Evolutionary conservation across 1,140 invertebrate species (phyloP).

Genomic region (Streblospio benedicti): DNA sequence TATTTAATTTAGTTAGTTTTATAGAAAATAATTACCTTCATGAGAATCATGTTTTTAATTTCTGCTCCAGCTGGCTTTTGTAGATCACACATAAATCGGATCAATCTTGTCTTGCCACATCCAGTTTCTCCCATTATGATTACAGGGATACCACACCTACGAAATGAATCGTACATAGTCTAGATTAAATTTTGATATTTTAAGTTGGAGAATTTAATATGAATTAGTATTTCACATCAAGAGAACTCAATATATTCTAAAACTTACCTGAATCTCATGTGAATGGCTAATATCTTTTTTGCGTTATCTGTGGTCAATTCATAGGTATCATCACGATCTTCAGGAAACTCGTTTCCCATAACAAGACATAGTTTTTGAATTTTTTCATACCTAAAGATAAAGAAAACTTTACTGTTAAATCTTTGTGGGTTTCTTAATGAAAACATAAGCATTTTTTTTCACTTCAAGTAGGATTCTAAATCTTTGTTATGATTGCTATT

Average conservation of each 20-base stretch:
- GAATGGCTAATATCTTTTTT: constrained; percentile 41
- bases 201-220: too few relatives aligned
- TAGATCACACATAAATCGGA: constrained; percentile 37
- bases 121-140: constrained; percentile 45
- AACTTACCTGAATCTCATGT: constrained; percentile 37
- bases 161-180: neutral
- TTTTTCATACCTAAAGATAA: constrained; percentile 7
- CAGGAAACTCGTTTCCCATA: constrained; percentile 26
- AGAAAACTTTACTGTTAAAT: neutral
- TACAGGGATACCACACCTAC: constrained; percentile 40
- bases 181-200: too few relatives aligned
- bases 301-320: constrained; percentile 40
- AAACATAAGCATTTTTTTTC: neutral
- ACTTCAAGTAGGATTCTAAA: neutral
- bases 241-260: too few relatives aligned
- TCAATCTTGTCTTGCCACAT: constrained; percentile 40
- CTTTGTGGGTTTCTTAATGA: neutral
- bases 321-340: constrained; percentile 36
- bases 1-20: neutral
- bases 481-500: neutral
- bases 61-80: constrained; percentile 23
- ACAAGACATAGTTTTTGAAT: constrained; percentile 26
- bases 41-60: constrained; percentile 33
- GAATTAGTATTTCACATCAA: too few relatives aligned
- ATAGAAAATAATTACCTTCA: constrained; percentile 29